These are phyloP conservation scores for Zygothrica quintamaculata DNA, from an alignment of 2,888 invertebrate genomes.

Conservation along the genomic window DNA sequence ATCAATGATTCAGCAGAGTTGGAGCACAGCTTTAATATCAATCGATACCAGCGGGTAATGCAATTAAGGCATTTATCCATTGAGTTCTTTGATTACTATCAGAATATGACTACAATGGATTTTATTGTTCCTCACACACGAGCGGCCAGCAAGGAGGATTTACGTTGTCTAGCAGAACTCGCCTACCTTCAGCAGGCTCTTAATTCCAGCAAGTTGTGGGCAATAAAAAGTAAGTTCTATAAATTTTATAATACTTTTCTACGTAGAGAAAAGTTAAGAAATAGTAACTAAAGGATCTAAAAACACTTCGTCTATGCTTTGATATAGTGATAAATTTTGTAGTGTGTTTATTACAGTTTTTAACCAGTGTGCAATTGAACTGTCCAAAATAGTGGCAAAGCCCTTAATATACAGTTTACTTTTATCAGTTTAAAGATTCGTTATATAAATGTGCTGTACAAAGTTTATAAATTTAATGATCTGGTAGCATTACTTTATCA, in stretches of 20 bases:
- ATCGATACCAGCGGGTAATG: constrained; percentile 12
- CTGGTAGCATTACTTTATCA: no score
- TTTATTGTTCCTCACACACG: background rate
- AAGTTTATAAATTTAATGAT: no score
- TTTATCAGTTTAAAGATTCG: no score
- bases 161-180: constrained; percentile 49
- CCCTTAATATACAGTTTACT: no score
- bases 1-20: background rate
- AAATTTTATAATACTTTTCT: background rate
- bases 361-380: no score
- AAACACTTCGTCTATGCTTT: background rate
- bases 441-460: no score
- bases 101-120: constrained; percentile 40
- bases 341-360: no score
- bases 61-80: constrained; percentile 46
- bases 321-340: no score
- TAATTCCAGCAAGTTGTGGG: constrained; percentile 29
- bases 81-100: constrained; percentile 56
- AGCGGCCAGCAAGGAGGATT: constrained; percentile 31
- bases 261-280: no score
- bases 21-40: background rate
- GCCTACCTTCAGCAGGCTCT: constrained; percentile 19
- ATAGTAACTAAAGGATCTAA: background rate
- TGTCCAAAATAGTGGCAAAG: no score
- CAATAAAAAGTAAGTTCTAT: constrained; percentile 40